Evolutionary conservation across 1,140 invertebrate species (phyloP), one percentile per base, ranked within the genome.

Genomic region (Tetramorium alpestre): DNA sequence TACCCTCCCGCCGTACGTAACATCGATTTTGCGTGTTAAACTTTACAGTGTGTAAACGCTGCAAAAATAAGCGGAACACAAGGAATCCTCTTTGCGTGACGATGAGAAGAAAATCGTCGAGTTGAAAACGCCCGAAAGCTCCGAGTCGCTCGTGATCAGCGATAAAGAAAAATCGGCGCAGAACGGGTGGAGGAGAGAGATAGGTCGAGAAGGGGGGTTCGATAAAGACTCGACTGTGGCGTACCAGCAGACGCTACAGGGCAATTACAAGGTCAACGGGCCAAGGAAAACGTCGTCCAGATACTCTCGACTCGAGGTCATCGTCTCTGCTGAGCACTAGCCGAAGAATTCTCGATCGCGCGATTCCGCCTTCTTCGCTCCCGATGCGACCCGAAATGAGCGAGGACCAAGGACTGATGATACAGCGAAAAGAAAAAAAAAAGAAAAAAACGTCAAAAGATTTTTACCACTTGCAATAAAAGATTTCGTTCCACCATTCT

Each of bases 241-340:
- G 84, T 77, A 72, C 87, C 22, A 87, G 67, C 70, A 77, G 77
- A 90, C 90, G 76, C 58, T 90, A 87, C 65, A 87, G 77, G 87
- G 89, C 87, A 89, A 90, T 88, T 91, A 90, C 89, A 91, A 91
- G 90, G 90, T 88, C 87, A 91, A 91, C 89, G 84, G 90, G 89
- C 87, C 90, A 91, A 90, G 89, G 90, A 91, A 91, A 90, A 91
- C 89, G 67, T 91, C 90, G 77, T 91, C 90, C 89, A 91, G 90
- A 88, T 91, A 90, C 89, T 90, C 87, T 91, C 58, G 62, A 51
- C 47, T 90, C 89, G 81, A 90, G 89, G 89, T 90, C 89, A 89
- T 91, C 90, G 72, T 76, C 85, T 91, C 85, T 78, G 33, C 41
- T 44, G 72, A 89, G 84, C 49, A 85, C 25, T 87, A 90, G 88